Evolutionary conservation across 2,113 vertebrate genomes (phyloP), one percentile per base, ranked within the genome.

Genomic region (Silurus glanis): DNA sequence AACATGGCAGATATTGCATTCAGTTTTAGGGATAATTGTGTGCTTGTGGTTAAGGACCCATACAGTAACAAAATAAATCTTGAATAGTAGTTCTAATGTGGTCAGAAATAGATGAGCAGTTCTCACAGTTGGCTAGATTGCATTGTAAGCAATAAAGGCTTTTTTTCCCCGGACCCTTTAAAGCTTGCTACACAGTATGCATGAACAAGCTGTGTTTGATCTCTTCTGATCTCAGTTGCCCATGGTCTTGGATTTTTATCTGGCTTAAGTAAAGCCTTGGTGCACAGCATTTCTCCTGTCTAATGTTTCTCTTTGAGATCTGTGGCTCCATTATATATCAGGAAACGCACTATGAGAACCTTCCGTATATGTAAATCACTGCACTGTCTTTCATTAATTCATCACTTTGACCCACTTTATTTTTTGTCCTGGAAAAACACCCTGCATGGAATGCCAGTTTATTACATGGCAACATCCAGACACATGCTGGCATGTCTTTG

Each of bases 171-270:
- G 37, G 45, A 45, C 5, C 9, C 56, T 61, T 28, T 61, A 45
- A 16, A 80, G 56, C 56, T 59, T 80, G 1, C 55, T 37, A 37
- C 76, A 79, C 76, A 28, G 78, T 19, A 80, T 80, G 9, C 58
- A 47, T 61, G 37, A 61, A 61, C 56, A 47, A 80, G 28, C 78
- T 61, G 56, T 45, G 59, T 80, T 61, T 80, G 78, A 80, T 80
- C 78, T 80, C 28, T 45, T 61, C 78, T 80, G 56, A 61, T 61
- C 56, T 61, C 56, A 58, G 56, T 45, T 47, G 28, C 47, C 28
- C 28, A 28, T 61, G 56, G 28, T 61, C 58, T 61, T 80, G 28
- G 78, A 9, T 58, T 80, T 80, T 80, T 61, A 80, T 80, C 78
- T 80, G 58, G 56, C 56, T 61, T 45, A 61, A 47, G 58, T 61